Conservation (phyloP, 2,888 invertebrate genomes). For the Morinoia aosen region DNA sequence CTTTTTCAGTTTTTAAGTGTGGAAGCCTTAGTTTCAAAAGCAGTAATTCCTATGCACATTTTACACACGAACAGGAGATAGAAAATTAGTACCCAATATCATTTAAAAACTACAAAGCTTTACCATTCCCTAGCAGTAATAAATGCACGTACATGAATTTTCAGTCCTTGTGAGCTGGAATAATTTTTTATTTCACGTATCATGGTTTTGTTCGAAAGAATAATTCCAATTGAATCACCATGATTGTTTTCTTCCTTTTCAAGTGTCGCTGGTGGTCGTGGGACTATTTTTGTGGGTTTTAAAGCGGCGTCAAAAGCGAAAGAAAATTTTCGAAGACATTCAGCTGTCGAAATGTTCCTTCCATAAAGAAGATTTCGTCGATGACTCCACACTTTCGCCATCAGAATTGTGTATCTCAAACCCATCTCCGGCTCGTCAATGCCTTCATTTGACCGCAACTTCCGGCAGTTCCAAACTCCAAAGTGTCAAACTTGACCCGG, state of each 20-base stretch:
- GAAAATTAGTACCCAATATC: too few relatives aligned
- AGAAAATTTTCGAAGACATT: conserved; percentile 39
- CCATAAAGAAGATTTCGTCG: conserved; percentile 35
- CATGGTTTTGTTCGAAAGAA: not conserved
- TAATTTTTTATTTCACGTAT: not conserved
- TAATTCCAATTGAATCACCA: not conserved
- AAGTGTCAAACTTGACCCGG: conserved; percentile 43
- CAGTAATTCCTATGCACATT: too few relatives aligned
- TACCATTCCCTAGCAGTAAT: too few relatives aligned
- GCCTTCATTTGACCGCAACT: conserved; percentile 36
- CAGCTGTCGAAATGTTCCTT: conserved; percentile 33
- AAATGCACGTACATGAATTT: too few relatives aligned
- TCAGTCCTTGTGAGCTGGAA: too few relatives aligned
- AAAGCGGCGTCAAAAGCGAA: conserved; percentile 27
- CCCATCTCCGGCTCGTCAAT: conserved; percentile 33
- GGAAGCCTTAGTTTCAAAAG: too few relatives aligned
- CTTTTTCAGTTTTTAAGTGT: too few relatives aligned
- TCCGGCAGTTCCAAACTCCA: conserved; percentile 43
- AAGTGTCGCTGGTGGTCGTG: conserved; percentile 14
- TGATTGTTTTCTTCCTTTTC: not conserved
- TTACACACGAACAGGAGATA: too few relatives aligned
- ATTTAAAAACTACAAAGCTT: too few relatives aligned
- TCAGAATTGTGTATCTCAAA: conserved; percentile 33
- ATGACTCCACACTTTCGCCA: conserved; percentile 28
- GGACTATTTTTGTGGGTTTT: conserved; percentile 25